These are phyloP conservation scores for Hermaeophaga mercurialis DNA, from an alignment of 2,888 invertebrate species.

Conservation along the genomic window DNA sequence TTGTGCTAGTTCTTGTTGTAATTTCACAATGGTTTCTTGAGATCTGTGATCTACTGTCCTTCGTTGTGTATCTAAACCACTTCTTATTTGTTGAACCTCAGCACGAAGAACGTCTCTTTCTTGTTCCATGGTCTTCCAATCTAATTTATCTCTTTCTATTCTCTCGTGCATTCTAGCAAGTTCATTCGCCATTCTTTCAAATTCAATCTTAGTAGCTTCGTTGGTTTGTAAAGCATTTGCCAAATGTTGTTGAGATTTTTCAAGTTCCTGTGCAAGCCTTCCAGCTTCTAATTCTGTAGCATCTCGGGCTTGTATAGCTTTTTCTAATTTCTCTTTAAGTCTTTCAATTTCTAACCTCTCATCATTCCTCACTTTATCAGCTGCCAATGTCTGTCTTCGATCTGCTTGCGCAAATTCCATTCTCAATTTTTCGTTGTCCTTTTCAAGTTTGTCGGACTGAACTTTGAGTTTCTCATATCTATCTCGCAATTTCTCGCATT, in stretches of 20 bases:
- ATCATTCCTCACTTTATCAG: slow-evolving; percentile 69
- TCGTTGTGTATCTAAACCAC: slow-evolving; percentile 68
- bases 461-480: slow-evolving; percentile 83
- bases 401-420: slow-evolving; percentile 70
- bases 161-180: slow-evolving; percentile 81
- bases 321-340: slow-evolving; percentile 83
- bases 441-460: slow-evolving; percentile 71
- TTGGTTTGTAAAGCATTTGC: slow-evolving; percentile 83
- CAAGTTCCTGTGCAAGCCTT: slow-evolving; percentile 81
- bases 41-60: slow-evolving; percentile 70
- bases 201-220: slow-evolving; percentile 82
- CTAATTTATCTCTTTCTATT: slow-evolving; percentile 73
- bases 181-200: slow-evolving; percentile 83
- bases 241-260: slow-evolving; percentile 83
- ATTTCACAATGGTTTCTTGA: slow-evolving; percentile 72
- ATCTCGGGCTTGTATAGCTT: slow-evolving; percentile 80
- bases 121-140: slow-evolving; percentile 73
- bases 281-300: slow-evolving; percentile 86
- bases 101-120: slow-evolving; percentile 74
- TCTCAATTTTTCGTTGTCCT: slow-evolving; percentile 78
- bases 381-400: slow-evolving; percentile 65
- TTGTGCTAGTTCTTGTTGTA: slow-evolving; percentile 72
- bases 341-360: slow-evolving; percentile 82
- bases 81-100: slow-evolving; percentile 70
- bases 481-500: slow-evolving; percentile 86